phyloP scores from a whole-genome alignment of 2,888 invertebrate genomes.

The Rugalucina vietnamica region DNA sequence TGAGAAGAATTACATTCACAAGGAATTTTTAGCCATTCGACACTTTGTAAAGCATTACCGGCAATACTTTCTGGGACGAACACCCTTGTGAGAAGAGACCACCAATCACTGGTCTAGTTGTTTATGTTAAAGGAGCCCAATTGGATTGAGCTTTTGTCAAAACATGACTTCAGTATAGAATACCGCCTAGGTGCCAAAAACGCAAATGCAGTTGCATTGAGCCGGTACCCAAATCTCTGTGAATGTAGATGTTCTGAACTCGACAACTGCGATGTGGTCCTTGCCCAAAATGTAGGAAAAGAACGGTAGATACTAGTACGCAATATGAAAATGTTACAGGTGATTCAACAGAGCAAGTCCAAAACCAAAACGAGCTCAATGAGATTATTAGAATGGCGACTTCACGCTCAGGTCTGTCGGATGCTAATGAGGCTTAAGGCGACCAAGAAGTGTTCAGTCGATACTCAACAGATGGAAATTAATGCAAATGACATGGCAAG shows the following conservation, averaged over 20 bases:
- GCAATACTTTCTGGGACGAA: not conserved
- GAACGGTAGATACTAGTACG: not conserved
- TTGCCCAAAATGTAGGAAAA: slow-evolving; percentile 39
- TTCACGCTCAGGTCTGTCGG: no score
- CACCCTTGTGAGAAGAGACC: slow-evolving; percentile 20
- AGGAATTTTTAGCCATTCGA: not conserved
- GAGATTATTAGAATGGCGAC: no score
- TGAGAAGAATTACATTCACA: not conserved
- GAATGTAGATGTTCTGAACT: slow-evolving; percentile 41
- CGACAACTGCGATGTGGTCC: slow-evolving; percentile 45
- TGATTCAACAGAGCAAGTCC: no score
- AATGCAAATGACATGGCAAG: no score
- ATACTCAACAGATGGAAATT: not conserved
- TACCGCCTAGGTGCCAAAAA: slow-evolving; percentile 53
- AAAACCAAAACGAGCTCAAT: no score
- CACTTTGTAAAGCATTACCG: slow-evolving; percentile 3
- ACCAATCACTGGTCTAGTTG: slow-evolving; percentile 46
- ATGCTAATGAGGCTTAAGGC: not conserved
- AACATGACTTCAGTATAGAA: slow-evolving; percentile 50
- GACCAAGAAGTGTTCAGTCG: not conserved
- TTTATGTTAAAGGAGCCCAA: slow-evolving; percentile 53
- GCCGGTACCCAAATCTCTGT: slow-evolving; percentile 36
- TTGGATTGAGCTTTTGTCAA: slow-evolving; percentile 51
- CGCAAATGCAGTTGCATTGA: slow-evolving; percentile 54
- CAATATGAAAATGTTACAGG: not conserved